Evolutionary conservation across 2,797 vertebrate genomes (phyloP).

Genomic region (Halcyon leucocephala): DNA sequence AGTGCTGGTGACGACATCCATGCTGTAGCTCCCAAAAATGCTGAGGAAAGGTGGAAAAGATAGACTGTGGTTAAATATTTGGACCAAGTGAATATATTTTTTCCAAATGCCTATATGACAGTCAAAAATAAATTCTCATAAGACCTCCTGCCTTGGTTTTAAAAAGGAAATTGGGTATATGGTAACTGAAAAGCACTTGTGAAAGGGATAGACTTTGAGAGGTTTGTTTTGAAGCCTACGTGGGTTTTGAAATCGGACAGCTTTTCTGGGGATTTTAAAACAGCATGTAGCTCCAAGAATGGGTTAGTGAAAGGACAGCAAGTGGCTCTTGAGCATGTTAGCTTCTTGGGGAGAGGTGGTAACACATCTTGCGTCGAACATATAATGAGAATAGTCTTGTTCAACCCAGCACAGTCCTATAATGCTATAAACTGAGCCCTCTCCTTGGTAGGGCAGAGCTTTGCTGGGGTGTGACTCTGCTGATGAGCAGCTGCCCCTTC

Average conservation of each 20-base stretch:
- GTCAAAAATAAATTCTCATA: neutral
- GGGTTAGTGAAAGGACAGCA: neutral
- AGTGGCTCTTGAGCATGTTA: neutral
- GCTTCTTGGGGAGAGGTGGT: neutral
- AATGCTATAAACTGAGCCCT: neutral
- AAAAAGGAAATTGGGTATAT: neutral
- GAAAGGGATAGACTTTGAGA: neutral
- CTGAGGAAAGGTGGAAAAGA: slow-evolving; percentile 61
- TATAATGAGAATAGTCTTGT: neutral
- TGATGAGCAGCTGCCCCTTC: neutral
- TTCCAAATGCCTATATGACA: neutral
- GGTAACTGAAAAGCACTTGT: neutral
- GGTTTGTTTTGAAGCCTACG: neutral
- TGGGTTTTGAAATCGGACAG: neutral
- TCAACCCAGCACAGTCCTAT: neutral
- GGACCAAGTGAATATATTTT: neutral
- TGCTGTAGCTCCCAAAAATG: slow-evolving; percentile 81
- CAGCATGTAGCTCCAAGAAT: neutral
- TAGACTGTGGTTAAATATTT: neutral
- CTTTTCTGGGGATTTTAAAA: neutral
- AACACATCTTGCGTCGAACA: neutral
- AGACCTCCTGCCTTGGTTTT: neutral
- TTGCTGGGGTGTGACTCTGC: neutral
- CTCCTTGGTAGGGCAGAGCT: neutral
- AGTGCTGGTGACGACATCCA: slow-evolving; percentile 85